Conservation (phyloP, 2,797 vertebrate genomes). For the Botia almorhae region DNA sequence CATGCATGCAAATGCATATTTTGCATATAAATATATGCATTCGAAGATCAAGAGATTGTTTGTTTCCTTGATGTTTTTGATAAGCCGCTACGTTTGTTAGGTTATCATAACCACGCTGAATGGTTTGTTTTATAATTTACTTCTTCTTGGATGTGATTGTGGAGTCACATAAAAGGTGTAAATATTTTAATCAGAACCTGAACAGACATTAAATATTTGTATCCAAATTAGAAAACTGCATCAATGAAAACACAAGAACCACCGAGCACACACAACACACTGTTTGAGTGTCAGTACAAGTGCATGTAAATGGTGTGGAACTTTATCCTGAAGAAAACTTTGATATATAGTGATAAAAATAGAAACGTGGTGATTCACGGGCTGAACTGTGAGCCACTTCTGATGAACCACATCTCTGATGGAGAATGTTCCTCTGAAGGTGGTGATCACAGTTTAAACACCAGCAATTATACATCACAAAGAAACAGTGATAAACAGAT, state of each 20-base stretch:
- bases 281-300: background rate
- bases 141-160: background rate
- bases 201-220: background rate
- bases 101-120: background rate
- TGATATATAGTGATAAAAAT: background rate
- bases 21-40: slow-evolving; percentile 7
- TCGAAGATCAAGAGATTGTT: background rate
- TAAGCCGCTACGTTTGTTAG: background rate
- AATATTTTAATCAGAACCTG: background rate
- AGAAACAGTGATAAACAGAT: background rate
- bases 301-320: background rate
- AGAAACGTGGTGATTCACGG: background rate
- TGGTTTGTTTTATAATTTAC: background rate
- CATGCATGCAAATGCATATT: slow-evolving; percentile 15
- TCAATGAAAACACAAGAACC: background rate
- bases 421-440: background rate
- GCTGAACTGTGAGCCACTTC: background rate
- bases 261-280: background rate
- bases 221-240: background rate
- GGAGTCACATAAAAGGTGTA: background rate
- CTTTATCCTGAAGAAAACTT: background rate
- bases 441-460: background rate
- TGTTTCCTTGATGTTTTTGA: background rate
- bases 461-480: background rate
- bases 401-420: background rate